phyloP scores from a whole-genome alignment of 1,140 invertebrate genomes.

The Nomia melanderi region DNA sequence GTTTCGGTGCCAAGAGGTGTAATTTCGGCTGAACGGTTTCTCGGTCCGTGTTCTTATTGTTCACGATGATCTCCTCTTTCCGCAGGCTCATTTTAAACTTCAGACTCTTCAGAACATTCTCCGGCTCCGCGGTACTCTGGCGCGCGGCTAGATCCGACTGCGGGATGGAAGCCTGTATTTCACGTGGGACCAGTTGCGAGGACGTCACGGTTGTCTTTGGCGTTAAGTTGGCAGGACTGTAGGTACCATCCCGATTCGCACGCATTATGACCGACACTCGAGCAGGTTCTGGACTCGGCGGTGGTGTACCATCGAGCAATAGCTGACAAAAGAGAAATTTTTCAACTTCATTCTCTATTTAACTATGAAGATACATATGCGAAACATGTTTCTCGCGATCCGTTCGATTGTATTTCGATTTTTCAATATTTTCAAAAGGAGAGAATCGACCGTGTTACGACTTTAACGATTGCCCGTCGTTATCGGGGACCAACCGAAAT shows the following conservation, averaged over 20 bases:
- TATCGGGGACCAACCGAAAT: too few species aligned
- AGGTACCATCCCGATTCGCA: slow-evolving; percentile 88
- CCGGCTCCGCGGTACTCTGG: slow-evolving; percentile 67
- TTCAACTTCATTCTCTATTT: slow-evolving; percentile 1
- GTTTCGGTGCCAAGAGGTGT: slow-evolving; percentile 76
- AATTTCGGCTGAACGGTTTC: slow-evolving; percentile 70
- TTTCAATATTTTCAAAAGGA: too few species aligned
- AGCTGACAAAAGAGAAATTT: slow-evolving; percentile 71
- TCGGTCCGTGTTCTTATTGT: slow-evolving; percentile 81
- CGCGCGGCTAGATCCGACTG: slow-evolving; percentile 10
- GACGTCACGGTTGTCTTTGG: slow-evolving; percentile 34
- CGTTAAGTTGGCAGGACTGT: slow-evolving; percentile 80
- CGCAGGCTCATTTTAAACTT: slow-evolving; percentile 90
- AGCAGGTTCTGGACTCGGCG: slow-evolving; percentile 77
- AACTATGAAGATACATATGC: too few species aligned
- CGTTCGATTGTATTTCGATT: too few species aligned
- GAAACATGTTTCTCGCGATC: too few species aligned
- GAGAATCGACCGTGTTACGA: too few species aligned
- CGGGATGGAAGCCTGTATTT: slow-evolving; percentile 25
- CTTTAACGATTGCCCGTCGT: too few species aligned
- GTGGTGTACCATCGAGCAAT: slow-evolving; percentile 79
- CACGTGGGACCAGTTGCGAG: slow-evolving; percentile 25
- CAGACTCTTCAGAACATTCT: slow-evolving; percentile 87
- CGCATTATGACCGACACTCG: slow-evolving; percentile 89
- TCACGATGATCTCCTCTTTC: slow-evolving; percentile 84